phyloP scores from a whole-genome alignment of 2,113 vertebrate genomes.

The Phalacrocorax brasilianus region DNA sequence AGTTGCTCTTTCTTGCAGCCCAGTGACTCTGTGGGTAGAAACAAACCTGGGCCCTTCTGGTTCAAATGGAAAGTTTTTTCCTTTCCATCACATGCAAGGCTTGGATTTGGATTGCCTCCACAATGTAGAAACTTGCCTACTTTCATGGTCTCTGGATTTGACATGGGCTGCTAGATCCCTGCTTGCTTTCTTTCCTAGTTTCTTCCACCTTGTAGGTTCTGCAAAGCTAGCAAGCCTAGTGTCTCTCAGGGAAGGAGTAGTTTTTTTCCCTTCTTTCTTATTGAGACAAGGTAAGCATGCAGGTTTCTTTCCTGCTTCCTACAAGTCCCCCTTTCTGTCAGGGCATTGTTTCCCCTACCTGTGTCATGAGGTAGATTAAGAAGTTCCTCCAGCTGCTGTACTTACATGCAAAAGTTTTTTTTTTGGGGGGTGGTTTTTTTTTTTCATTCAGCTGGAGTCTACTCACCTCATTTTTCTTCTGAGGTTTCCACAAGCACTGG shows the following conservation, averaged over 20 bases:
- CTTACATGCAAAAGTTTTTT: not conserved
- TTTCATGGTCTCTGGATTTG: not conserved
- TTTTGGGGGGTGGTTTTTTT: not conserved
- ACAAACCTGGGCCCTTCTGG: not conserved
- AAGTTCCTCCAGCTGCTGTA: not conserved
- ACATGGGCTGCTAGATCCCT: not conserved
- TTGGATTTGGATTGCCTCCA: not conserved
- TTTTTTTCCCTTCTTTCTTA: conserved; percentile 6
- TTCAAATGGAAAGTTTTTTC: not conserved
- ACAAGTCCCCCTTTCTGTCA: not conserved
- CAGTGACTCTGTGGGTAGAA: not conserved
- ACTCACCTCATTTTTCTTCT: not conserved
- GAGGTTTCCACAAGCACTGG: not conserved
- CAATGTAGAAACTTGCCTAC: not conserved
- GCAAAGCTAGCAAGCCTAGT: not conserved
- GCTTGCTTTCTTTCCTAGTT: not conserved
- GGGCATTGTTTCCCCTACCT: rapidly evolving
- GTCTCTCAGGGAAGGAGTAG: not conserved
- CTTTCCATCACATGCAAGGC: not conserved
- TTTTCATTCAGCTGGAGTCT: not conserved
- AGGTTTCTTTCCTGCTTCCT: not conserved
- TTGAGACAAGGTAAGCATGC: not conserved
- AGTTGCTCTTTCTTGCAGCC: not conserved
- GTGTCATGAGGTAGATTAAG: not conserved
- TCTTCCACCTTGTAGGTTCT: not conserved